Evolutionary conservation across 2,113 vertebrate species (phyloP).

Genomic region (Catagonus wagneri): DNA sequence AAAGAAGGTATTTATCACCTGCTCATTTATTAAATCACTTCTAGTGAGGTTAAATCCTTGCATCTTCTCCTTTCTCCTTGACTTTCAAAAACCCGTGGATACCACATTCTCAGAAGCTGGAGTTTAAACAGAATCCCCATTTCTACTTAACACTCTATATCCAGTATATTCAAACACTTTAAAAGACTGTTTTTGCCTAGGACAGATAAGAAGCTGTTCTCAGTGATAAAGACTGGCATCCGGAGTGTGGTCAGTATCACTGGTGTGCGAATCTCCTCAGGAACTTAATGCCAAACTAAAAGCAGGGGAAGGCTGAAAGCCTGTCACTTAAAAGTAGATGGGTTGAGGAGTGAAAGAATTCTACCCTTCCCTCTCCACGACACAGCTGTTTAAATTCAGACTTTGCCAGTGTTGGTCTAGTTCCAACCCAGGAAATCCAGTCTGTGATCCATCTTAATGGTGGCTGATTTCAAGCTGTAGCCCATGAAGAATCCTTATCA

Average conservation of each 20-base stretch:
- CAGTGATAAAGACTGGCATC: slow-evolving; percentile 62
- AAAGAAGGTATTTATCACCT: neutral
- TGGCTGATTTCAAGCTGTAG: slow-evolving; percentile 2
- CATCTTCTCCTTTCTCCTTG: neutral
- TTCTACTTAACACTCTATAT: slow-evolving; percentile 56
- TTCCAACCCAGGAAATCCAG: slow-evolving; percentile 27
- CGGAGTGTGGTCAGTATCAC: slow-evolving; percentile 14
- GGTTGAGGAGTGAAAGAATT: neutral
- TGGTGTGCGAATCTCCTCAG: slow-evolving; percentile 29
- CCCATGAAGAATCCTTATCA: neutral
- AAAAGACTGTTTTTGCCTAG: slow-evolving; percentile 52
- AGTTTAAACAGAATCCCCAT: slow-evolving; percentile 63
- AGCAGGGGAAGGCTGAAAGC: slow-evolving; percentile 37
- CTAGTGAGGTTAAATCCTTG: neutral
- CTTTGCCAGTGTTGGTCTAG: slow-evolving; percentile 2
- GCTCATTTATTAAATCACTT: slow-evolving; percentile 55
- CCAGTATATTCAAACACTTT: slow-evolving; percentile 38
- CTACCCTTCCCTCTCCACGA: neutral
- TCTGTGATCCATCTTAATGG: slow-evolving; percentile 25
- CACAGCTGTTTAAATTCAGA: slow-evolving; percentile 33
- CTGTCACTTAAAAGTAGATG: neutral
- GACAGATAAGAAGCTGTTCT: slow-evolving; percentile 72
- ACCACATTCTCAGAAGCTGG: neutral
- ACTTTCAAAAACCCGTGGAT: slow-evolving; percentile 42
- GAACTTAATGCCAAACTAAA: slow-evolving; percentile 60